Evolutionary conservation across 2,797 vertebrate genomes (phyloP).

Genomic region (Natrix natrix): DNA sequence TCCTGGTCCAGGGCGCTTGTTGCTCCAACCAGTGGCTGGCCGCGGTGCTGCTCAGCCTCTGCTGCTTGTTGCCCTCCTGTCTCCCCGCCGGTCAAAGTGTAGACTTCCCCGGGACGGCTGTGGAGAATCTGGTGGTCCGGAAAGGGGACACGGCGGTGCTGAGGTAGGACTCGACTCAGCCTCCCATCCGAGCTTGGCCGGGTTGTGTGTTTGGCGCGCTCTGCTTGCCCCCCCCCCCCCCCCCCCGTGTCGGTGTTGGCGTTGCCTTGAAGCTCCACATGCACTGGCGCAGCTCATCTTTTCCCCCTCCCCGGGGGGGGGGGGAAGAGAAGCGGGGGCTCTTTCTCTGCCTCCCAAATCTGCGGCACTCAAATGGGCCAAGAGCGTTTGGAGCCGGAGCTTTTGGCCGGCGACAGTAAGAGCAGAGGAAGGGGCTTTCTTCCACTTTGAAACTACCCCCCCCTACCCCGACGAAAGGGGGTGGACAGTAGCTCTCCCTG

Average conservation of each 20-base stretch:
- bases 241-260: not conserved
- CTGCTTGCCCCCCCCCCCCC: not conserved
- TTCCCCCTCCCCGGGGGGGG: not conserved
- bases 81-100: slow-evolving; percentile 90
- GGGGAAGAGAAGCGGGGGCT: not conserved
- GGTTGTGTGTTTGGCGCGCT: not conserved
- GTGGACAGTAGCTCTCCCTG: not conserved
- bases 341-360: not conserved
- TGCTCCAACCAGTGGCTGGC: slow-evolving; percentile 94
- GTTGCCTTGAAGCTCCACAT: not conserved
- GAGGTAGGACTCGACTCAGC: slow-evolving; percentile 78
- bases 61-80: slow-evolving; percentile 91
- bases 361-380: not conserved
- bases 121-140: slow-evolving; percentile 92
- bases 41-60: slow-evolving; percentile 89
- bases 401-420: not conserved
- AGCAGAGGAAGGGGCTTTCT: not conserved
- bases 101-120: slow-evolving; percentile 85
- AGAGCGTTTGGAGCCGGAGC: not conserved
- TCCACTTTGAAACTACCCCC: slow-evolving; percentile 44
- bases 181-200: not conserved
- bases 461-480: not conserved
- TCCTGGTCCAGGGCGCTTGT: slow-evolving; percentile 91
- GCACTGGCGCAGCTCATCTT: not conserved
- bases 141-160: slow-evolving; percentile 96